Base-by-base conservation (phyloP, 2,888 invertebrate genomes). In the Drosophila putrida region DNA sequence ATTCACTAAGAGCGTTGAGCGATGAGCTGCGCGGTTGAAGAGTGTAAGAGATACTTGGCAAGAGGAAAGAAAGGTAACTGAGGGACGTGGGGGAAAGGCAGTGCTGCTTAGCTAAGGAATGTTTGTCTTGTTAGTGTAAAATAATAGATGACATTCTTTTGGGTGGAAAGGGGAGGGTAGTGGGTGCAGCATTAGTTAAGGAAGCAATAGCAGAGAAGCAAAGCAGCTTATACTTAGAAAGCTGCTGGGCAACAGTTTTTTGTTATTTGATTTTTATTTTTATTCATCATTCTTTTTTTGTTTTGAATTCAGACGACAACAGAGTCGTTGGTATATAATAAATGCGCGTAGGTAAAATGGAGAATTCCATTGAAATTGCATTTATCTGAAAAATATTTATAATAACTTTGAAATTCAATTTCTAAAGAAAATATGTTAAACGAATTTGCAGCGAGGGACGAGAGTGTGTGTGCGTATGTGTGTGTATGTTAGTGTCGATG, bases 321-420 rank as follows among this genome's bases (percentile, higher is more conserved):
- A 20, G 33, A 20, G 25, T 31, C 46, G 28, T 72, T 53, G 53
- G 50, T n/a, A 20, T 5, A 4, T n/a, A 41, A 39, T 47, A 57
- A 66, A 71, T 54, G 49, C 67, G 77, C 67, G 63, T 77, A 77
- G 75, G 74, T 65, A 59, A 62, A 47, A 62, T 51, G 25, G n/a
- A 38, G 59, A 82, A 83, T 82, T 88, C 82, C 82, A 80, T 59
- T 73, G 69, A 88, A 85, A 88, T 84, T 88, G 75, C 85, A 82
- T 88, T 84, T 84, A 66, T 70, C 73, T 62, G 65, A 71, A 62
- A 80, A 85, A 88, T 88, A 84, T 84, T 84, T 88, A 84, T 84
- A 83, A 83, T 83, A 88, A 84, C 85, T 84, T 83, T 75, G 85
- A 84, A 84, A 84, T 84, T 88, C 85, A 88, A 88, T 84, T 84